Percentiles rank a stretch among this genome's conserved stretches.
Conservation (phyloP, 2,113 vertebrate species). For the Microtus montanus region DNA sequence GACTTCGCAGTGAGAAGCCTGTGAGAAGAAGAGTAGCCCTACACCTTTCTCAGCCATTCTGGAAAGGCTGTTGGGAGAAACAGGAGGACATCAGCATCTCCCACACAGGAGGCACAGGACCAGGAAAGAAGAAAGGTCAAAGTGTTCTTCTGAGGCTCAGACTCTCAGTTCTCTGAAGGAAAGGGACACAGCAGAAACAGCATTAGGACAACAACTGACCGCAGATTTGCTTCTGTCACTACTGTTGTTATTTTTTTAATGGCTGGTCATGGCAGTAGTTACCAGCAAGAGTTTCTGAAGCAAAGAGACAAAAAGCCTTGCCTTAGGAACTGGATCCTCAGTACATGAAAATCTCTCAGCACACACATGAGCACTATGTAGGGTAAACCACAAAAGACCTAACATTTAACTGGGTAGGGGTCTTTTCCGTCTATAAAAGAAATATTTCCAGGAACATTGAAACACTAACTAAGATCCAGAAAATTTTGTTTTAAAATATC, state of each 20-base stretch:
- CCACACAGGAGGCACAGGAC: constrained; percentile 35
- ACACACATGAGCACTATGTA: not conserved
- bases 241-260: not conserved
- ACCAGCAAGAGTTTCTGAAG: not conserved
- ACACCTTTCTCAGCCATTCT: constrained; percentile 57
- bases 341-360: not conserved
- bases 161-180: not conserved
- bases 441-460: constrained; percentile 34
- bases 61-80: constrained; percentile 46
- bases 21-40: constrained; percentile 65
- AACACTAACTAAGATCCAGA: not conserved
- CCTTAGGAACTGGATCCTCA: not conserved
- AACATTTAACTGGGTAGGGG: not conserved
- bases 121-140: constrained; percentile 6
- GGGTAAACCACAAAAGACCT: constrained; percentile 15
- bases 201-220: not conserved
- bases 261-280: not conserved
- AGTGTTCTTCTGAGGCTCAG: not conserved
- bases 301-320: not conserved
- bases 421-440: not conserved
- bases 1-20: constrained; percentile 77
- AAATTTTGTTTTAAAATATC: constrained; percentile 13
- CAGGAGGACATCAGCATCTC: constrained; percentile 62
- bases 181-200: not conserved
- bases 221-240: not conserved